Percentiles rank a stretch among this genome's conserved stretches.
Evolutionary conservation across 1,140 invertebrate genomes (phyloP).

Genomic region (Chironomus striatipennis): DNA sequence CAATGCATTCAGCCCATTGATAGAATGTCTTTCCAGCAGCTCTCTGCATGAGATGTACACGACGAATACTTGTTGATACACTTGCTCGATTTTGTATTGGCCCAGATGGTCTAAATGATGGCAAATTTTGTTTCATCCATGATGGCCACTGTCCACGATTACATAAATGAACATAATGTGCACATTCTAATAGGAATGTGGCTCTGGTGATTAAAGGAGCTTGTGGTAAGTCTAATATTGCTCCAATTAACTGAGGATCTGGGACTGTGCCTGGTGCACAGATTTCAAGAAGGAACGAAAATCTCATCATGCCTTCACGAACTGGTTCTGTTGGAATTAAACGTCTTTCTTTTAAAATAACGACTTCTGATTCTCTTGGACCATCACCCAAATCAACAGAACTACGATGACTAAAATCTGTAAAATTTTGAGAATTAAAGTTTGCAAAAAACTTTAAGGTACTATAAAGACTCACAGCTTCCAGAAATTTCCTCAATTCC

Average conservation of each 20-base stretch:
- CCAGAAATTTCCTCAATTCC: constrained; percentile 74
- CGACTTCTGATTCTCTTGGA: constrained; percentile 72
- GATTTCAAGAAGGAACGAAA: constrained; percentile 87
- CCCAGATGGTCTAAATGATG: constrained; percentile 67
- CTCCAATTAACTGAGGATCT: constrained; percentile 91
- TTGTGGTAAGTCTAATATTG: constrained; percentile 88
- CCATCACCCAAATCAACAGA: constrained; percentile 71
- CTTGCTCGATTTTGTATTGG: constrained; percentile 41
- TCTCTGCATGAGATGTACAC: constrained; percentile 76
- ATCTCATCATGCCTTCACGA: constrained; percentile 69
- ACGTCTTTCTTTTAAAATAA: constrained; percentile 75
- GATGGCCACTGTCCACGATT: constrained; percentile 96
- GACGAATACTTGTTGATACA: constrained; percentile 51
- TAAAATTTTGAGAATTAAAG: constrained; percentile 24
- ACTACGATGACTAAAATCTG: constrained; percentile 73
- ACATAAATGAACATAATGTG: constrained; percentile 92
- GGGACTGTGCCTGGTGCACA: constrained; percentile 91
- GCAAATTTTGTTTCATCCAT: constrained; percentile 86
- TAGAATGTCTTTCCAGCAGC: constrained; percentile 94
- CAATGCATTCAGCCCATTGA: constrained; percentile 61
- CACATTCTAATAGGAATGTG: constrained; percentile 85
- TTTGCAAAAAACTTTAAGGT: neutral
- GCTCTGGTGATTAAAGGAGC: constrained; percentile 88
- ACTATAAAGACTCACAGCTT: constrained; percentile 50
- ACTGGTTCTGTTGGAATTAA: constrained; percentile 65